A percentile compares a stretch with the other conserved stretches of the same genome.
Conservation (phyloP, 2,113 vertebrate genomes). For the Rhipidura dahli region DNA sequence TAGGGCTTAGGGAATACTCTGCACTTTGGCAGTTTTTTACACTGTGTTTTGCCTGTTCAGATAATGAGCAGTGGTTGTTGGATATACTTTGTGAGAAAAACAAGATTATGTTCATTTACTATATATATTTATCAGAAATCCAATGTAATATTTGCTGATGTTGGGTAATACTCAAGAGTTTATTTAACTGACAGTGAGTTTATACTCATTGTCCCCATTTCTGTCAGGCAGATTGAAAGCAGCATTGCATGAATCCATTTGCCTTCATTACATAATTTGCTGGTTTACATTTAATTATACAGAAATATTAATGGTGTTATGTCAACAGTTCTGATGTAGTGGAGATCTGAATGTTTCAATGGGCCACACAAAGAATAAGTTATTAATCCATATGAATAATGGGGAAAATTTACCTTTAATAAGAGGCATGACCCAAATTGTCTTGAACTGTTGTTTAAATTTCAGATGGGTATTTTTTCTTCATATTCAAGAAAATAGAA, state of each 20-base stretch:
- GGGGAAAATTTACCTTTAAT: not conserved
- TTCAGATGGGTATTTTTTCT: conserved; percentile 1
- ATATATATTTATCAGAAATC: not conserved
- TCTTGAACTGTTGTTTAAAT: conserved; percentile 17
- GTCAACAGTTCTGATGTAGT: conserved; percentile 5
- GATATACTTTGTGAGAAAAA: not conserved
- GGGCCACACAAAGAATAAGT: not conserved
- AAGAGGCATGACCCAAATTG: conserved; percentile 9
- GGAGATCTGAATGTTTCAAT: conserved; percentile 16
- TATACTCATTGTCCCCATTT: not conserved
- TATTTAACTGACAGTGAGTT: not conserved
- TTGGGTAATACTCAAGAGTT: not conserved
- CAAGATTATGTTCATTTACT: not conserved
- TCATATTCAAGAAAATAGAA: not conserved
- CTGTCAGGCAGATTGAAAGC: not conserved
- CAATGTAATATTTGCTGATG: not conserved
- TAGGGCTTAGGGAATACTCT: not conserved
- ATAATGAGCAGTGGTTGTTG: not conserved
- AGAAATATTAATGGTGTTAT: conserved; percentile 41
- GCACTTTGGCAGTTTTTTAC: not conserved
- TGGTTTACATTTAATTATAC: conserved; percentile 34
- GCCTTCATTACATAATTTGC: conserved; percentile 19
- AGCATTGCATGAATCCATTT: not conserved
- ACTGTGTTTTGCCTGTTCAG: not conserved
- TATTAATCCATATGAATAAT: conserved; percentile 10